These are phyloP conservation scores for Chunga burmeisteri DNA, from an alignment of 2,113 vertebrate species.

Conservation along the genomic window DNA sequence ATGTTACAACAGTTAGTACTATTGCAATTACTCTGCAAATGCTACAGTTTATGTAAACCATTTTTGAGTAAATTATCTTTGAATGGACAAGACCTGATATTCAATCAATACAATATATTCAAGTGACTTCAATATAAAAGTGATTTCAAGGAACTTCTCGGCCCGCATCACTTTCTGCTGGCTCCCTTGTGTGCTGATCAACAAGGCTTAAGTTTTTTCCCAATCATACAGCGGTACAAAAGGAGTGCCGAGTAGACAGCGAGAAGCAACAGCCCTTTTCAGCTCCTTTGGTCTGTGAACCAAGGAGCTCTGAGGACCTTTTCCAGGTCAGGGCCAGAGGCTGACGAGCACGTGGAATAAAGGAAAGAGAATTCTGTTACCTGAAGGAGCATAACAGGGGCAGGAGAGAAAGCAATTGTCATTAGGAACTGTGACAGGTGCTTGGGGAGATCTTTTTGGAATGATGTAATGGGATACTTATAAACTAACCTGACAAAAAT, in stretches of 20 bases:
- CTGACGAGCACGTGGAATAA: not conserved
- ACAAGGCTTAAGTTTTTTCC: not conserved
- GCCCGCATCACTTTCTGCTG: not conserved
- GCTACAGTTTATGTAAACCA: not conserved
- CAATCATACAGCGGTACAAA: not conserved
- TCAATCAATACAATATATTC: not conserved
- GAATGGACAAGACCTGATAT: not conserved
- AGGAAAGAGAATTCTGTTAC: not conserved
- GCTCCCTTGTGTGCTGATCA: not conserved
- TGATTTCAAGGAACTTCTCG: not conserved
- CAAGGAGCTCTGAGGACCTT: not conserved
- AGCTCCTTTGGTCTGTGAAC: not conserved
- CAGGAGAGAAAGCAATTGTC: not conserved
- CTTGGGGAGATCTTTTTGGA: not conserved
- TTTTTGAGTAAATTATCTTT: not conserved
- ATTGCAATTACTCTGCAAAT: not conserved
- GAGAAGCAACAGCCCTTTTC: not conserved
- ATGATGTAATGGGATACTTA: not conserved
- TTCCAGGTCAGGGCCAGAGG: not conserved
- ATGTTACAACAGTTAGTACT: not conserved
- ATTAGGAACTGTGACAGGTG: not conserved
- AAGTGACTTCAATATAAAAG: not conserved
- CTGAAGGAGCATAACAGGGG: not conserved
- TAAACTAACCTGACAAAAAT: not conserved
- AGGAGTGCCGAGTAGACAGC: not conserved